Base-by-base conservation (phyloP, 2,113 vertebrate genomes). In the Caretta caretta region DNA sequence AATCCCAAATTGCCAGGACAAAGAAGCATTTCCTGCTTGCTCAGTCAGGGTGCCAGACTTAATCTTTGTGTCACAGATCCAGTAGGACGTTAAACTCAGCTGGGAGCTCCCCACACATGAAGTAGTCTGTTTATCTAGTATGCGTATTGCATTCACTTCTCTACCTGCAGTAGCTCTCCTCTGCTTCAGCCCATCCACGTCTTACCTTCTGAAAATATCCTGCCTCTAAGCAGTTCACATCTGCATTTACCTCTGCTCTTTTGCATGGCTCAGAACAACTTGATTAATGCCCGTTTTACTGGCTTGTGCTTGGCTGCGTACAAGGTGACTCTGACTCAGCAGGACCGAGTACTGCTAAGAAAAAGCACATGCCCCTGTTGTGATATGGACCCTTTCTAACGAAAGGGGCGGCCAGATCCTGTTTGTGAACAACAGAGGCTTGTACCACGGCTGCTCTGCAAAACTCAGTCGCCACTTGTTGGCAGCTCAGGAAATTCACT, bases 331-430 rank as follows among this genome's bases (percentile, higher is more conserved):
- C 82, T 50, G 83, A 79, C n/a, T 72, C 95, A 88, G 87, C 90
- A 83, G 84, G 14, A 81, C 1, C 93, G 88, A 94, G 84, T 90
- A 95, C 87, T 83, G 42, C 83, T 93, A 93, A 94, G 29, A 96
- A 87, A 96, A 97, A 95, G 35, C 19, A 80, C 53, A 95, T 25
- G 80, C 65, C 65, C 53, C 88, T 89, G 88, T 83, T 95, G 89
- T 89, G 90, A 90, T 84, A 53, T 27, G 3, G 89, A 90, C n/a
- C 94, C 89, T 87, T 92, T 27, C 93, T 96, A 93, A 89, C 83
- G 94, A 57, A 93, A 94, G 78, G 19, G 54, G 53, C 80, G 92
- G 78, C 84, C n/a, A 7, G 88, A 83, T 94, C 84, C 82, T 80
- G 69, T 88, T 35, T 83, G 53, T 50, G 82, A 95, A 94, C 93